phyloP scores from a whole-genome alignment of 2,113 vertebrate species.

The Acrocephalus kingi region DNA sequence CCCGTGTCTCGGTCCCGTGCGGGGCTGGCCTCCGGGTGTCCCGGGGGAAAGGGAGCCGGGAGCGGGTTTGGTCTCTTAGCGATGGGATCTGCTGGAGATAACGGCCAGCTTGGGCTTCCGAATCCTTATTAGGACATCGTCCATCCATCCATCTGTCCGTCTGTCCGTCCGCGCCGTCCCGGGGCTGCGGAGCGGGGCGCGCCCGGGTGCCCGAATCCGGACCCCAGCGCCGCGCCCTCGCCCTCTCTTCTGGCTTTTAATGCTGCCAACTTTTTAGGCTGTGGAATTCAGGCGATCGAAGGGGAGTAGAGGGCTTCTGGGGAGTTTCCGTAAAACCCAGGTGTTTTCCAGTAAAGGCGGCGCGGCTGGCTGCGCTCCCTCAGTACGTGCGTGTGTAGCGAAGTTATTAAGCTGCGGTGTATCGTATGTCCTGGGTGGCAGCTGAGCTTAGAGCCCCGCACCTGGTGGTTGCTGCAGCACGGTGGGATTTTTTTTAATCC shows the following conservation, averaged over 20 bases:
- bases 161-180: not conserved
- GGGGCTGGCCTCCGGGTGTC: not conserved
- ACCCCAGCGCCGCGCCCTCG: not conserved
- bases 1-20: fast-evolving
- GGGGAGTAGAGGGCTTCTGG: not conserved
- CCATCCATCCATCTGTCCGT: not conserved
- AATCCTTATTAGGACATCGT: not conserved
- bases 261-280: not conserved
- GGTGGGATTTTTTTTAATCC: fast-evolving
- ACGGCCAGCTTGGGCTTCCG: not conserved
- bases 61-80: fast-evolving
- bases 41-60: not conserved
- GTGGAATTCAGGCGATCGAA: not conserved
- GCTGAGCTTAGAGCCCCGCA: not conserved
- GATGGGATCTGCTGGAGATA: not conserved
- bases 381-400: fast-evolving
- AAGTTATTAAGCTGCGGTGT: fast-evolving
- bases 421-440: fast-evolving
- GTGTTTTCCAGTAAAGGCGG: not conserved
- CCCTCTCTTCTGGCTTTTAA: not conserved
- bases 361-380: not conserved
- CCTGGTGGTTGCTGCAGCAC: not conserved
- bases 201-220: not conserved
- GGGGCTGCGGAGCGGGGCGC: not conserved
- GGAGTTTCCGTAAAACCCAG: not conserved